phyloP scores from a whole-genome alignment of 2,888 invertebrate genomes.

The Pemphredon lugubris region DNA sequence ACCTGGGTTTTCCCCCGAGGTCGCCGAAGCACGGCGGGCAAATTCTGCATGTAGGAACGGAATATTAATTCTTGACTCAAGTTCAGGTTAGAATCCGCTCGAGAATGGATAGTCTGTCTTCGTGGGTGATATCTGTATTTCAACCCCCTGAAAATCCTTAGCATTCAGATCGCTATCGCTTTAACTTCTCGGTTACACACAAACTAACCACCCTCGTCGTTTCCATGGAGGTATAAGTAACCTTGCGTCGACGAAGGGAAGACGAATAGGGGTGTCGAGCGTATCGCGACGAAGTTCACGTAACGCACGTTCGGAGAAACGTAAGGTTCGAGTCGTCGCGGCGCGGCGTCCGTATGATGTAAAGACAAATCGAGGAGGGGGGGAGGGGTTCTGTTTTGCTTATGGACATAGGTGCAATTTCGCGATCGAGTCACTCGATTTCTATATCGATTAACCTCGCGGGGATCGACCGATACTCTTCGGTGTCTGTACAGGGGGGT shows the following conservation, averaged over 20 bases:
- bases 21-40: constrained; percentile 49
- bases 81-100: constrained; percentile 43
- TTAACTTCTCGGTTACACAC: constrained; percentile 72
- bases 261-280: constrained; percentile 31
- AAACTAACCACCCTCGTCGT: constrained; percentile 56
- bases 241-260: constrained; percentile 19
- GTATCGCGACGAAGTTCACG: constrained; percentile 44
- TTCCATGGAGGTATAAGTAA: constrained; percentile 30
- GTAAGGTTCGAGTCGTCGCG: background rate
- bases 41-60: constrained; percentile 67
- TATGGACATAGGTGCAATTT: too few species aligned
- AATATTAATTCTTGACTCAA: constrained; percentile 71
- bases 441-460: too few species aligned
- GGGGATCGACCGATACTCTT: too few species aligned
- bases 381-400: too few species aligned
- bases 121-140: constrained; percentile 77
- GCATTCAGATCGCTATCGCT: constrained; percentile 71
- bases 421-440: too few species aligned
- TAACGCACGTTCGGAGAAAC: constrained; percentile 9
- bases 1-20: constrained; percentile 44
- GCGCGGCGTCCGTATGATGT: background rate
- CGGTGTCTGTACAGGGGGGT: too few species aligned
- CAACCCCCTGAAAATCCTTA: constrained; percentile 60
- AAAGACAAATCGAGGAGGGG: background rate
- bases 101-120: constrained; percentile 66